Evolutionary conservation across 2,113 vertebrate genomes (phyloP).

Genomic region (Polypterus senegalus): DNA sequence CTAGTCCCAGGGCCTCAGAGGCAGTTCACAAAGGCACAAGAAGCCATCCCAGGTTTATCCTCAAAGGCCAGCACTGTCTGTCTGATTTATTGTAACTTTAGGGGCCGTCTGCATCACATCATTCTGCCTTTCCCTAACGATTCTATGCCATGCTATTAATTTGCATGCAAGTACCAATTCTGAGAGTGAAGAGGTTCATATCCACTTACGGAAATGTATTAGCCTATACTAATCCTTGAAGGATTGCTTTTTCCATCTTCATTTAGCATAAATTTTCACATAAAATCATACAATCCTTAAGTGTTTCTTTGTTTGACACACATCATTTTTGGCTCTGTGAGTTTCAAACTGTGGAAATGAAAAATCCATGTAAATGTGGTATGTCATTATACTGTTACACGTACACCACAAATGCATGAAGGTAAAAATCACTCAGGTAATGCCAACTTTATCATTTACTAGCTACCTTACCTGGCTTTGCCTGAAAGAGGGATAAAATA

Average conservation of each 20-base stretch:
- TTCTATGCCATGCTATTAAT: slow-evolving; percentile 61
- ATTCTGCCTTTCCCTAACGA: slow-evolving; percentile 53
- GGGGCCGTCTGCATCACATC: slow-evolving; percentile 71
- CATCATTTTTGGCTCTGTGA: slow-evolving; percentile 53
- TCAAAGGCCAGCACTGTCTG: slow-evolving; percentile 76
- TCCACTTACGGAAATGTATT: slow-evolving; percentile 79
- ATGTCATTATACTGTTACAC: slow-evolving; percentile 2
- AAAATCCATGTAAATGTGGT: not conserved
- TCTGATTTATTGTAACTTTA: slow-evolving; percentile 83
- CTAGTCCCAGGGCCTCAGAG: slow-evolving; percentile 67
- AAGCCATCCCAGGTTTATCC: slow-evolving; percentile 75
- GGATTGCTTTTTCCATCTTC: too few relatives aligned
- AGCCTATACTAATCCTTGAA: slow-evolving; percentile 72
- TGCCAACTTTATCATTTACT: too few relatives aligned
- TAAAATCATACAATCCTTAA: slow-evolving; percentile 60
- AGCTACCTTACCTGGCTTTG: too few relatives aligned
- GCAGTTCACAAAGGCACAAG: slow-evolving; percentile 71
- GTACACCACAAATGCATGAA: not conserved
- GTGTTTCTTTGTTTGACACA: slow-evolving; percentile 50
- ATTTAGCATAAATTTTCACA: slow-evolving; percentile 47
- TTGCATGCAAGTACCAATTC: slow-evolving; percentile 63
- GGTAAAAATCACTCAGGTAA: not conserved
- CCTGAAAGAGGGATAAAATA: too few relatives aligned
- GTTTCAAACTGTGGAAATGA: not conserved
- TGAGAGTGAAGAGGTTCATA: slow-evolving; percentile 62